Evolutionary conservation across 2,797 vertebrate species (phyloP).

Genomic region (Cynopterus sphinx): DNA sequence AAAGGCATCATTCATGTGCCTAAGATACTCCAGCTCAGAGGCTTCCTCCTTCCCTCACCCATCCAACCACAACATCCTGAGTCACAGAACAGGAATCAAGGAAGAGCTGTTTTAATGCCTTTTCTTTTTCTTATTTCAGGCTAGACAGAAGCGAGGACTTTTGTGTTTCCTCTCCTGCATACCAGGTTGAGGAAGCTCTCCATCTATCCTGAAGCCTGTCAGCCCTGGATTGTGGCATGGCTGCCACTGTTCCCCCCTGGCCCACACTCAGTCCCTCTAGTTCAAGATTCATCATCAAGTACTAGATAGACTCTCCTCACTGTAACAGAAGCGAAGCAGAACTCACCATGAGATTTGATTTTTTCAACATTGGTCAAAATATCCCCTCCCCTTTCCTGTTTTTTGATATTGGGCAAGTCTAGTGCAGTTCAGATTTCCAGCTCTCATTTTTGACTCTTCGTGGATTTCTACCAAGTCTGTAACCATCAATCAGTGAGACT

Average conservation of each 20-base stretch:
- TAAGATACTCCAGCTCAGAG: neutral
- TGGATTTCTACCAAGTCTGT: neutral
- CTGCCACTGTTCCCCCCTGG: neutral
- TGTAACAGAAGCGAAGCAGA: neutral
- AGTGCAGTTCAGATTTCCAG: neutral
- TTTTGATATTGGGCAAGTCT: neutral
- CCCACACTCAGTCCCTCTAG: neutral
- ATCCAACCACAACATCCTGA: neutral
- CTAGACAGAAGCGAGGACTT: neutral
- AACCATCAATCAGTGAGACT: neutral
- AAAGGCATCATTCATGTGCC: neutral
- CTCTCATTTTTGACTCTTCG: neutral
- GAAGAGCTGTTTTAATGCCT: neutral
- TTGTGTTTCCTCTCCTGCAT: neutral
- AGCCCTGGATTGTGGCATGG: too few relatives aligned
- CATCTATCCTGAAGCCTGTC: neutral
- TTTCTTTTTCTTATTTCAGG: neutral
- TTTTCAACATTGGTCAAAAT: neutral
- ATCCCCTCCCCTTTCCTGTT: neutral
- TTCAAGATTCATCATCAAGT: neutral
- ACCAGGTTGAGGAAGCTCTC: neutral
- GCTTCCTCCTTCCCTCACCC: neutral
- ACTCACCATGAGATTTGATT: neutral
- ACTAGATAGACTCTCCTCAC: neutral
- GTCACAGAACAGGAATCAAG: neutral